Conservation (phyloP, 2,113 vertebrate genomes). For the Sturnus vulgaris region DNA sequence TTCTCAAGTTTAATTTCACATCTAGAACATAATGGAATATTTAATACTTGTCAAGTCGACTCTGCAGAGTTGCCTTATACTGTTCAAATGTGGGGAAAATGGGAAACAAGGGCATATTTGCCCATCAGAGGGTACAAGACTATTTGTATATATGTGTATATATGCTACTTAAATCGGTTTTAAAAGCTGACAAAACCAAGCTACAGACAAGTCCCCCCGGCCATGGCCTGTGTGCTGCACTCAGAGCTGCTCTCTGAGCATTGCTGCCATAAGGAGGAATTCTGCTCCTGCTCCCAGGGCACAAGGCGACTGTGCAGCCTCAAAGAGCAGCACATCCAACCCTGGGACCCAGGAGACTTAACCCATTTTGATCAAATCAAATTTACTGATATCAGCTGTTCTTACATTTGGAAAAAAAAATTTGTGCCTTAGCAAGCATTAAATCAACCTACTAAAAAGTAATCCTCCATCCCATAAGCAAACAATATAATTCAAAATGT, state of each 20-base stretch:
- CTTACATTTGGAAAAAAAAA: not conserved
- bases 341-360: not conserved
- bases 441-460: not conserved
- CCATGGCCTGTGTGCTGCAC: not conserved
- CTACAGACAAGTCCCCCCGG: accelerated
- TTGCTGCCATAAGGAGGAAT: not conserved
- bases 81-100: not conserved
- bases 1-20: not conserved
- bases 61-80: not conserved
- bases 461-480: not conserved
- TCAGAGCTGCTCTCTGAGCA: not conserved
- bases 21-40: not conserved
- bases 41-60: not conserved
- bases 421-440: not conserved
- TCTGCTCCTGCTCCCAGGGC: not conserved
- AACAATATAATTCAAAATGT: not conserved
- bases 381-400: not conserved
- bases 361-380: not conserved
- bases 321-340: not conserved
- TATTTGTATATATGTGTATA: no score
- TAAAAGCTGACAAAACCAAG: not conserved
- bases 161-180: not conserved
- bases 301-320: accelerated
- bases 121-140: not conserved
- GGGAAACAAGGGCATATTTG: not conserved